Base-by-base conservation (phyloP, 2,888 invertebrate genomes). In the Acanthosepion pharaonis region DNA sequence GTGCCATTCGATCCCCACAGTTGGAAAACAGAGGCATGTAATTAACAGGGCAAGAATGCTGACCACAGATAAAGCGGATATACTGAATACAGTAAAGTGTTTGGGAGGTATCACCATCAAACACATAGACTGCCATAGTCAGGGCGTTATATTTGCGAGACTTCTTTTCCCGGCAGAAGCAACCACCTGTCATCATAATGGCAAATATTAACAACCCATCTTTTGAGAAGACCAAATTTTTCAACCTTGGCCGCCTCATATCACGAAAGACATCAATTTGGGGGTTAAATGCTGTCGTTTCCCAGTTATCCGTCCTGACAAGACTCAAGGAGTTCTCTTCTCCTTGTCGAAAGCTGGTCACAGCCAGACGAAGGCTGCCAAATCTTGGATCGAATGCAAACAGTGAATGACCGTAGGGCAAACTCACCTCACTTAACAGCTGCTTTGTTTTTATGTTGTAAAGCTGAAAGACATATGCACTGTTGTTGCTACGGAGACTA, bases 341-440 rank as follows among this genome's bases (percentile, higher is more conserved):
- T 91, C 96, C 96, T 91, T 95, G 95, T 53, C 96, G 96, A 95
- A 97, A 97, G 95, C 97, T 97, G 15, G 97, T 97, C 55, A 97
- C 96, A 23, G 97, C 97, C 48, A 97, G 94, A 23, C 97, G 96
- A 9, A 96, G 96, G 95, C 96, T 96, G 93, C 96, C 96, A 95
- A 97, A 97, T 9, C 97, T 95, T 23, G 97, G 97, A 95, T 97
- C 97, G 95, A 97, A 97, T 93, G 96, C 96, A 96, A 97, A 97
- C 92, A 97, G 96, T 94, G 96, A 96, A 94, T 96, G 96, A 53
- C 96, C 95, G 95, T 96, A 96, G 42, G 97, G 96, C 93, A 97
- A 95, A 49, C 95, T 95, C 20, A 96, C 95, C 94, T 97, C 97
- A 33, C 96, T 95, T 18, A 97, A 94, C 93, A 97, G 94, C 94